Evolutionary conservation across 2,113 vertebrate species (phyloP).

Genomic region (Peucedramus taeniatus): DNA sequence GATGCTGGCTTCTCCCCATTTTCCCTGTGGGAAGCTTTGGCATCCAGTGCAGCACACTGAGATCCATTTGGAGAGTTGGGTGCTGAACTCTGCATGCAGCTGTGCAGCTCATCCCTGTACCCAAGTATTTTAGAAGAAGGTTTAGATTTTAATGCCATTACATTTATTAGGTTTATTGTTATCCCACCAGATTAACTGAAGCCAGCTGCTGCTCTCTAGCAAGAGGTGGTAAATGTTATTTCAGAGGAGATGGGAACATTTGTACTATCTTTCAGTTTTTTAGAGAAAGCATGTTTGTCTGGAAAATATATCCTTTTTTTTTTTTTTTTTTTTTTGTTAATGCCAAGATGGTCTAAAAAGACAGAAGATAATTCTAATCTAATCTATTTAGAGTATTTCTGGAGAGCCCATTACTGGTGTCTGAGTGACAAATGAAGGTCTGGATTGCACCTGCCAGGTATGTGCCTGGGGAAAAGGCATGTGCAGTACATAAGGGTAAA

Average conservation of each 20-base stretch:
- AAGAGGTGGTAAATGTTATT: neutral
- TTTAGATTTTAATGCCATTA: neutral
- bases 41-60: neutral
- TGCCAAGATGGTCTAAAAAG: slow-evolving; percentile 1
- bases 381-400: slow-evolving; percentile 25
- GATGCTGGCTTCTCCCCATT: neutral
- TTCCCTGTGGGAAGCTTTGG: neutral
- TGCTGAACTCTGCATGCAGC: neutral
- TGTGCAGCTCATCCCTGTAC: neutral
- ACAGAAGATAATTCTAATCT: neutral
- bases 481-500: neutral
- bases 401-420: slow-evolving; percentile 1
- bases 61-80: neutral
- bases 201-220: slow-evolving; percentile 12
- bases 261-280: neutral
- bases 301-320: neutral
- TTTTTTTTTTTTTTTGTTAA: neutral
- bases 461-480: neutral
- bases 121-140: neutral
- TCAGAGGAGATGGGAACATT: slow-evolving; percentile 6
- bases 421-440: slow-evolving; percentile 32
- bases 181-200: slow-evolving; percentile 7
- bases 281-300: neutral
- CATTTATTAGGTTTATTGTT: slow-evolving; percentile 8
- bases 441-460: slow-evolving; percentile 56